phyloP scores from a whole-genome alignment of 2,888 invertebrate genomes.

The Tetranychus piercei region DNA sequence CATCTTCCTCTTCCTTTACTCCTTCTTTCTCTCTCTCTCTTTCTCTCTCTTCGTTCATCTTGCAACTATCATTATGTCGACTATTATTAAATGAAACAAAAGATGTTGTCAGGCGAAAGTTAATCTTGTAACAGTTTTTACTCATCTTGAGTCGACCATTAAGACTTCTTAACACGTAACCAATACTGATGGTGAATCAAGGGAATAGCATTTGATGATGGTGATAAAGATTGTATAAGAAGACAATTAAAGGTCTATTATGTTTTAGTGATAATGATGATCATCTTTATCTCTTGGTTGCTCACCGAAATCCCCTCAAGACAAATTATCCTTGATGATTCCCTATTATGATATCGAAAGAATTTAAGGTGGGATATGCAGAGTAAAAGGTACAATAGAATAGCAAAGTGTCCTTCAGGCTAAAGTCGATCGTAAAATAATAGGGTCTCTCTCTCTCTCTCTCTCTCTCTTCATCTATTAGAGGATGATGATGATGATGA shows the following conservation, averaged over 20 bases:
- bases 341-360: background rate
- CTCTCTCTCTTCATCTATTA: background rate
- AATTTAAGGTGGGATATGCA: background rate
- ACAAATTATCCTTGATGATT: background rate
- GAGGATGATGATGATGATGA: background rate
- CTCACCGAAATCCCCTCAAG: background rate
- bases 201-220: background rate
- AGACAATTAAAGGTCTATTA: constrained; percentile 1
- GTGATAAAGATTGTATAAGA: background rate
- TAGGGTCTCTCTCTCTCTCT: constrained; percentile 4
- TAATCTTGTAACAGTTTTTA: background rate
- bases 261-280: background rate
- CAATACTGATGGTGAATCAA: background rate
- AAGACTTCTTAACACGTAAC: background rate
- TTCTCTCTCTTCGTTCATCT: background rate
- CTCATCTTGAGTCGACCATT: background rate
- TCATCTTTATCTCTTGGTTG: background rate
- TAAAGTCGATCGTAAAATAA: background rate
- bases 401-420: background rate
- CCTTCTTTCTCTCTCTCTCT: background rate
- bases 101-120: background rate
- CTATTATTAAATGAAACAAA: background rate
- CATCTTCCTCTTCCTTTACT: background rate
- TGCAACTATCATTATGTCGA: too few species aligned
- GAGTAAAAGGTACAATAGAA: background rate